These are phyloP conservation scores for Nineta flava DNA, from an alignment of 2,888 invertebrate species.

Conservation along the genomic window DNA sequence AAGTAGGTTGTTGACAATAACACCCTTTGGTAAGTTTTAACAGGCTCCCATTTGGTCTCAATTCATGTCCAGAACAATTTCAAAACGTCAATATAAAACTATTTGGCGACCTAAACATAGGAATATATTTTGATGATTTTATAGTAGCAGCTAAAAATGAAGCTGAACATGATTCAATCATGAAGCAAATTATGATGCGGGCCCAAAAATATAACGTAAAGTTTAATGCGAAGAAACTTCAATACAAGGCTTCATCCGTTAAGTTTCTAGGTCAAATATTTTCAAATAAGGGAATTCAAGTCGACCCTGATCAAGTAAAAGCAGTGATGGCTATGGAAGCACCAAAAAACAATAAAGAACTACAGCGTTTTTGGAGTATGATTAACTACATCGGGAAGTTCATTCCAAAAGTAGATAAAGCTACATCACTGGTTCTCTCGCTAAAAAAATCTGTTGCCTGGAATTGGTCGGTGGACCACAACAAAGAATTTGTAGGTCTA, in stretches of 20 bases:
- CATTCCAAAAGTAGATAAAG: constrained; percentile 14
- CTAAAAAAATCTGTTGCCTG: constrained; percentile 11
- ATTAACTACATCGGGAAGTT: constrained; percentile 14
- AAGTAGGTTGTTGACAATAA: neutral
- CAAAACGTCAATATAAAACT: neutral
- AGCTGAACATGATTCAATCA: constrained; percentile 13
- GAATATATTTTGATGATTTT: neutral
- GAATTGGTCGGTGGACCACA: constrained; percentile 11
- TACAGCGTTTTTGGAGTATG: constrained; percentile 14
- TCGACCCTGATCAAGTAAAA: constrained; percentile 9
- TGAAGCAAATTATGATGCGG: constrained; percentile 10
- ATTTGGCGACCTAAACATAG: neutral
- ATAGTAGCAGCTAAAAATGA: constrained; percentile 7
- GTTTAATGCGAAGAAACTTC: constrained; percentile 13
- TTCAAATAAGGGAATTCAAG: constrained; percentile 1
- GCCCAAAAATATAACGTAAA: constrained; percentile 11
- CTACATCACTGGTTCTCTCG: constrained; percentile 13
- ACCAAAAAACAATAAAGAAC: constrained; percentile 11
- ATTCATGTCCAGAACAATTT: constrained; percentile 11
- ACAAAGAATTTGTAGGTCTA: constrained; percentile 12
- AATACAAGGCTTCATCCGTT: constrained; percentile 9
- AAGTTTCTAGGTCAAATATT: constrained; percentile 14
- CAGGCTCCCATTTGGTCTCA: constrained; percentile 11
- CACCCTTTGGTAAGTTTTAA: constrained; percentile 1
- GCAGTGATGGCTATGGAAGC: constrained; percentile 13